phyloP scores from a whole-genome alignment of 92 coral and sea anemone species.

The Muricea muricata region DNA sequence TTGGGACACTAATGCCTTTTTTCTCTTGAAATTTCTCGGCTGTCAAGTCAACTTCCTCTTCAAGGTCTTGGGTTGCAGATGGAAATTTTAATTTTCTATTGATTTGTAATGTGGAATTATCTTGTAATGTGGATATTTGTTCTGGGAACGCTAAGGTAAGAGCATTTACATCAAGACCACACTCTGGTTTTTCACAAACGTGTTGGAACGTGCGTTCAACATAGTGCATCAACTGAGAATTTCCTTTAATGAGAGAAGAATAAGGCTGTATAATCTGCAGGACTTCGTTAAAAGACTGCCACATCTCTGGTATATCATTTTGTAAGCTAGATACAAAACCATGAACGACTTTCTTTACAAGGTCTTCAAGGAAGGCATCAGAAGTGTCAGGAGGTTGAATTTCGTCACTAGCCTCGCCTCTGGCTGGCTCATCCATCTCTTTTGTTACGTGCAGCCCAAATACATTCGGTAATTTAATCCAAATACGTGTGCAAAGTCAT shows the following conservation, averaged over 20 bases:
- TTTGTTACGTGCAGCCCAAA: not conserved
- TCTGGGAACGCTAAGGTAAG: slow-evolving; percentile 72
- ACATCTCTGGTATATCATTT: slow-evolving; percentile 63
- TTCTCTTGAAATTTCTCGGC: not conserved
- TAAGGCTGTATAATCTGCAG: slow-evolving; percentile 81
- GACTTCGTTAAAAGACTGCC: slow-evolving; percentile 88
- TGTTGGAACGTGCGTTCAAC: slow-evolving; percentile 77
- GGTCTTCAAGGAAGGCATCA: slow-evolving; percentile 61
- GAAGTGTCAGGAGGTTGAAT: slow-evolving; percentile 57
- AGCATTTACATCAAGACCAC: slow-evolving; percentile 58
- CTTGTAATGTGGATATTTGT: slow-evolving; percentile 55
- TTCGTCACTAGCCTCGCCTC: not conserved
- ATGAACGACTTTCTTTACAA: slow-evolving; percentile 75
- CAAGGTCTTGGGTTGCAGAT: slow-evolving; percentile 61
- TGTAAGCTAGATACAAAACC: slow-evolving; percentile 88
- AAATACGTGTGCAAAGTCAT: not conserved
- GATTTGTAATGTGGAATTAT: not conserved
- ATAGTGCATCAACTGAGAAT: slow-evolving; percentile 83
- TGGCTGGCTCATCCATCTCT: not conserved
- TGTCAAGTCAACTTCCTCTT: slow-evolving; percentile 30
- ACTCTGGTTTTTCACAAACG: slow-evolving; percentile 50
- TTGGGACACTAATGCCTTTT: slow-evolving; percentile 22
- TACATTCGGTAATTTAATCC: not conserved
- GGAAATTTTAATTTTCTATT: slow-evolving; percentile 76
- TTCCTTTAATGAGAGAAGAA: slow-evolving; percentile 64